Base-by-base conservation (phyloP, 2,888 invertebrate species). In the Dinocampus coccinellae region DNA sequence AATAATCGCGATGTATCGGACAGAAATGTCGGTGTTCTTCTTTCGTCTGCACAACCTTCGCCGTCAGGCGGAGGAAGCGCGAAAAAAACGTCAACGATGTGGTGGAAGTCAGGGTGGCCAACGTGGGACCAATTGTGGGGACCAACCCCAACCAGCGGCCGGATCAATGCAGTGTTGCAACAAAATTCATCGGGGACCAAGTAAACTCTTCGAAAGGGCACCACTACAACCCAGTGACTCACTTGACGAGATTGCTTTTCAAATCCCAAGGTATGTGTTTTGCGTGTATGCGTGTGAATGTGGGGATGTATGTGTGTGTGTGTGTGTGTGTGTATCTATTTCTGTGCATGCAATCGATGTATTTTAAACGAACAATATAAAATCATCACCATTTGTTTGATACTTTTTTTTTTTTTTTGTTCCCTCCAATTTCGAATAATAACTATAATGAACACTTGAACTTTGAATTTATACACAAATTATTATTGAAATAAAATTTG, bases 1-100 rank as follows among this genome's bases (percentile, higher is more conserved):
- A 57, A 66, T 66, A 34, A 24, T 7, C 11, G 20, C 36, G 10
- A 36, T 66, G 26, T 47, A 47, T 63, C 57, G 55, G 80, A 80
- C 83, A 90, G 93, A 92, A 90, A 96, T 96, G 96, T 96, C 96
- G 91, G 92, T 96, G 92, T 96, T 96, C 92, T 96, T 96, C 94
- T 96, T 96, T 90, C 96, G 96, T 83, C 92, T 96, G 88, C 96
- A 95, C 92, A 95, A 95, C 90, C 92, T 94, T 87, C 95, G 93
- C 88, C 93, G 96, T 77, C 94, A 94, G 88, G 94, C 94, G 89
- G 95, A 95, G 88, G 91, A 91, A 84, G 92, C 92, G 86, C 91
- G 92, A 78, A 92, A 92, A 86, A 91, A 90, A 84, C 89, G 88
- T 76, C 86, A 85, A 72, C 82, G 89, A 72, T 81, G 85, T 24